Base-by-base conservation (phyloP, 1,140 invertebrate species). In the Pseudomyrmex concolor region DNA sequence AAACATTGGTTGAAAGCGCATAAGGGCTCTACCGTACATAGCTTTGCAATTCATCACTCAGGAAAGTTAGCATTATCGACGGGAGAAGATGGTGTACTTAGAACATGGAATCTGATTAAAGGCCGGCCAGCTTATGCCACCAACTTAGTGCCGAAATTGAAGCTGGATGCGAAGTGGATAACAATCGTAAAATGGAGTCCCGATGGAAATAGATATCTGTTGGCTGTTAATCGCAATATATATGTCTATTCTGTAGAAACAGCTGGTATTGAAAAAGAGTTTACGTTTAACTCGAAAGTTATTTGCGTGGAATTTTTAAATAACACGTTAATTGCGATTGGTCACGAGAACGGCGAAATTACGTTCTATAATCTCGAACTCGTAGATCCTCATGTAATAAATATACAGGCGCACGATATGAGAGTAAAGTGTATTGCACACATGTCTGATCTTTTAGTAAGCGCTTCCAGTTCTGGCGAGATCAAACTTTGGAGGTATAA, bases 21-120 rank as follows among this genome's bases (percentile, higher is more conserved):
- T 91, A 96, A 96, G 93, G 96, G 96, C 77, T 94, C 94, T 68
- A 93, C 96, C 13, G 96, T 98, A 0, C 96, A 96, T 67, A 95
- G 95, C 60, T 93, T 98, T 73, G 95, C 96, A 81, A 95, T 99
- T 80, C 98, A 99, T 95, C 97, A 98, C 9, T 96, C 96, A 89
- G 98, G 98, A 5, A 98, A 98, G 94, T 89, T 99, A 76, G 97
- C 97, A 2, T 92, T 99, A 7, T 97, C 98, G 17, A 95, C 98
- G 17, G 98, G 98, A 17, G 96, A 95, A 76, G 98, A 99, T 93
- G 96, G 96, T 78, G 97, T 97, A 2, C 93, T 99, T 19, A 95
- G 97, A 88, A 99, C 98, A 1, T 99, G 98, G 98, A 99, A 99
- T 95, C 94, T 99, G 78, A 94, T 99, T 0, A 99, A 98, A 94